Evolutionary conservation across 1,140 invertebrate species (phyloP), one percentile per base, ranked within the genome.

Genomic region (Drosophila kanapiae): DNA sequence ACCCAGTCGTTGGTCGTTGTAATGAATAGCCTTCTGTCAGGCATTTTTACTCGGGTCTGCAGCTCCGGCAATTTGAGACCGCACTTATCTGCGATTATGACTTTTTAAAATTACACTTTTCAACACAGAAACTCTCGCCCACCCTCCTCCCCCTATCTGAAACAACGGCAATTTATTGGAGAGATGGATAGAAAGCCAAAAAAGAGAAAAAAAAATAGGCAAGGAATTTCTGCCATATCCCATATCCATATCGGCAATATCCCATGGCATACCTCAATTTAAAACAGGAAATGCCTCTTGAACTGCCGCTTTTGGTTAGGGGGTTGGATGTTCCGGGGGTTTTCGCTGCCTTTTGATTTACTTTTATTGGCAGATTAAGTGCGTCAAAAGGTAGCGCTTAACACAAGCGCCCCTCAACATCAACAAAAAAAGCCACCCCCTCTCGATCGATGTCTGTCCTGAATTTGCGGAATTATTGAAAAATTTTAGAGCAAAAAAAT

Each of bases 71-170:
- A 88, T 79, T 79, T 87, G 84, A 87, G 84, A 92, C 91, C 91
- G 91, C 91, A 92, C 91, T 92, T 92, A 92, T 92, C 91, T 92
- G 64, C 76, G 91, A 92, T 92, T 92, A 92, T 92, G 91, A 91
- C 83, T 92, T 92, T 92, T 91, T 91, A 86, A 91, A 92, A 92
- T 91, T 91, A 91, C 86, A 91, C 82, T 90, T 90, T 90, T 90
- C 76, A 91, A 78, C 86, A 75, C 79, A 88, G 81, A 76, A 63
- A 45, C 62, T 35, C 38, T 31, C 31, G 42, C 31, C 31, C 31
- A 38, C 37, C 6, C 51, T 10, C n/a, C 43, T n/a, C 57, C 18
- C 37, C 8, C 40, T 13, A 29, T 4, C 29, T 18, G 60, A 83
- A 80, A 75, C 75, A 75, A 58, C 53, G 59, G 45, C 75, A 78